These are phyloP conservation scores for Amphipoea oculea DNA, from an alignment of 2,888 invertebrate species.

Conservation along the genomic window DNA sequence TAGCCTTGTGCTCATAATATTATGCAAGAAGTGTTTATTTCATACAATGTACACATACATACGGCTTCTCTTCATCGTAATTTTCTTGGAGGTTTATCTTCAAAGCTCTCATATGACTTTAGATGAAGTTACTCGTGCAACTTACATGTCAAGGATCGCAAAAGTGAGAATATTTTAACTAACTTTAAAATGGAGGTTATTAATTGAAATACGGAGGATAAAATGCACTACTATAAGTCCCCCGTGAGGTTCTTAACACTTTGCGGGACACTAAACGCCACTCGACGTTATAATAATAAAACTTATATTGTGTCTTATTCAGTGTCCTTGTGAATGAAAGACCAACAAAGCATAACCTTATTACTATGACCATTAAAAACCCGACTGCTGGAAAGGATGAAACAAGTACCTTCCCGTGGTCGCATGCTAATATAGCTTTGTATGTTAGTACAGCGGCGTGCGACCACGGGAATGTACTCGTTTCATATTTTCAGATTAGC, in stretches of 20 bases:
- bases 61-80: constrained; percentile 16
- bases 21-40: constrained; percentile 33
- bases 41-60: constrained; percentile 16
- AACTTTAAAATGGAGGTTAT: neutral
- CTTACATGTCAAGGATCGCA: constrained; percentile 15
- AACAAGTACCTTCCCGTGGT: no score
- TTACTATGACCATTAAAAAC: no score
- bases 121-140: constrained; percentile 13
- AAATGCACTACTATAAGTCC: neutral
- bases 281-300: no score
- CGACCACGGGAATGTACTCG: no score
- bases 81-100: constrained; percentile 25
- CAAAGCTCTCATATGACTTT: constrained; percentile 10
- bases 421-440: no score
- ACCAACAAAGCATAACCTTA: no score
- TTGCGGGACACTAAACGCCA: no score
- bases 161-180: neutral
- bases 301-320: no score
- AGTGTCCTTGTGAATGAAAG: no score
- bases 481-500: no score
- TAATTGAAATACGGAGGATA: neutral
- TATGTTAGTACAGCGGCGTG: no score
- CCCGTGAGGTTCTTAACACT: neutral
- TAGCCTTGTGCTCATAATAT: constrained; percentile 11
- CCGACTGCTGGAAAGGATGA: no score